Evolutionary conservation across 92 coral and sea anemone genomes (phyloP), one percentile per base, ranked within the genome.

Genomic region (Parazoanthus atlanticus): DNA sequence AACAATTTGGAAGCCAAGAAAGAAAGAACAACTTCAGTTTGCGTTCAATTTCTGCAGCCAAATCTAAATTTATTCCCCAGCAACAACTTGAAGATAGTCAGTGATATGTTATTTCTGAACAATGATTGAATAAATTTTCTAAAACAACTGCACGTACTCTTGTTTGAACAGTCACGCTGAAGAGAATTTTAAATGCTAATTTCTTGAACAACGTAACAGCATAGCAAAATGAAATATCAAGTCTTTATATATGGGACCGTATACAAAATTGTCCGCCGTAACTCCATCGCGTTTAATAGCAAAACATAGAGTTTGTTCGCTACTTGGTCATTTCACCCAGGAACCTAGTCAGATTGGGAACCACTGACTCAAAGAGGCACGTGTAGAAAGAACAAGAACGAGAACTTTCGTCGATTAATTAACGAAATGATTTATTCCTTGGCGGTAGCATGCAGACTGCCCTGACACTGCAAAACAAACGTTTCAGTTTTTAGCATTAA

Each of bases 1-100:
- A 73, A 73, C 34, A 16, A 73, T 3, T 73, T 73, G 41, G 77
- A 32, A 73, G 40, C 77, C 77, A 73, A 73, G 40, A 73, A 19
- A 73, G 32, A 19, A 73, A 73, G 25, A 30, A 9, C 43, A 73
- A 30, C 8, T 73, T 12, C 28, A 73, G 32, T 30, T 73, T 73
- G 11, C 40, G 40, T 30, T 16, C 6, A 36, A 73, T 36, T 6
- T 32, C 36, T 73, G 26, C 56, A 49, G 56, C 56, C 3, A 49
- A 49, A 49, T 49, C 17, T 3, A 49, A 49, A 11, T 49, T 49
- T 49, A 49, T 49, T 13, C 56, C 56, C 56, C n/a, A n/a, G n/a
- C n/a, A n/a, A n/a, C n/a, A 73, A 3, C 19, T 17, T 11, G 5
- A 19, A 73, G 40, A 73, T 23, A 73, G 9, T 3, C 40, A 16